Base-by-base conservation (phyloP, 2,888 invertebrate species). In the Ophion slaviceki region DNA sequence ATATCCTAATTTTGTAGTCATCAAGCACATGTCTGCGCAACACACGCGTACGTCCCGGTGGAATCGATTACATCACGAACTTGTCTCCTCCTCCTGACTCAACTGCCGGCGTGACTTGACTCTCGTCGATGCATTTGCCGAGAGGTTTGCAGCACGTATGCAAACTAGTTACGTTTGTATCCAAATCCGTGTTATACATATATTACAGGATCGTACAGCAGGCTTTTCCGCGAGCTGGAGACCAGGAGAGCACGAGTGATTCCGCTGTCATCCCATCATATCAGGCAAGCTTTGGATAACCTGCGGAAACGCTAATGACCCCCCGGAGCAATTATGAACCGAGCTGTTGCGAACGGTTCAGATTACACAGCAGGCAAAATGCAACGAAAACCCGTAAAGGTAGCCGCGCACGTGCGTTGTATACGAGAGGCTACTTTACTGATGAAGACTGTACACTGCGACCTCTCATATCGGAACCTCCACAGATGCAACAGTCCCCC, bases 141-240 rank as follows among this genome's bases (percentile, higher is more conserved):
- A n/a, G 32, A 77, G 59, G 72, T 77, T 70, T 36, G 66, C n/a
- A 68, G 68, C 84, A 78, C 77, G 80, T 79, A 77, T 78, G 84
- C 81, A 74, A 85, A 81, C 77, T 81, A 80, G 80, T 81, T 81
- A 78, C 74, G 72, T 78, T 67, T 74, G 74, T 45, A 78, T 72
- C 24, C 62, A 28, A 70, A 28, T 62, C 47, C 70, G 62, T 45
- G 40, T 45, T 32, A 47, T 7, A 70, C n/a, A 45, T n/a, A 8
- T 47, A 70, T 70, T 24, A 20, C 20, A 32, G 72, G 20, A 59
- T 57, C 14, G 36, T 4, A 11, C 53, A 57, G 57, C 28, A 32
- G 59, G 77, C 80, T 84, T 84, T 80, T 77, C 75, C 77, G 62
- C 72, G 77, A 77, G 70, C 66, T 59, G 66, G 59, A 28, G 75